These are phyloP conservation scores for Ciconia maguari DNA, from an alignment of 2,113 vertebrate species.

Conservation along the genomic window DNA sequence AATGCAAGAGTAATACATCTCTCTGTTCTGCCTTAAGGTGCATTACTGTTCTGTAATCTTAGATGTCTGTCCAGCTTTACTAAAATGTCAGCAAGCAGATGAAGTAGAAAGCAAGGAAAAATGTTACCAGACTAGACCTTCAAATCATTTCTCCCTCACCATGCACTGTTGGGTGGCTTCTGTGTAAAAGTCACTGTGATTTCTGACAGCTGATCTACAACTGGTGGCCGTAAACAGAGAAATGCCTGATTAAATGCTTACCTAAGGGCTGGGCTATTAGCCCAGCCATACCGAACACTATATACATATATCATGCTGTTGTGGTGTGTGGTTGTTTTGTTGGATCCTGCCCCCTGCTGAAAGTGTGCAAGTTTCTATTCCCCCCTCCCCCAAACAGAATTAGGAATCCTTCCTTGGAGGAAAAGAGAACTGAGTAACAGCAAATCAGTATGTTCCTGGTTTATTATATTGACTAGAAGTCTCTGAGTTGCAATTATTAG, in stretches of 20 bases:
- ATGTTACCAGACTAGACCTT: not conserved
- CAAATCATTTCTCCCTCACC: not conserved
- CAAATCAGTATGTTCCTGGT: not conserved
- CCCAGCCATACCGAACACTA: not conserved
- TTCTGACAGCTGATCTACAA: not conserved
- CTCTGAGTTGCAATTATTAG: not conserved
- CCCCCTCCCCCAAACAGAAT: not conserved
- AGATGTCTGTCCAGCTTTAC: not conserved
- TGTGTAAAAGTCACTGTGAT: not conserved
- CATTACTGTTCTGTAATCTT: not conserved
- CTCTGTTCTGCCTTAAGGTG: not conserved
- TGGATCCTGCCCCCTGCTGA: accelerated
- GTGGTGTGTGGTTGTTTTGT: not conserved
- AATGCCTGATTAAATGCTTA: not conserved
- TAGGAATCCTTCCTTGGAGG: not conserved
- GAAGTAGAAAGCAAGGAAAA: not conserved
- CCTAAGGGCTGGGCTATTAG: not conserved
- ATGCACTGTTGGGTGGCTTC: not conserved
- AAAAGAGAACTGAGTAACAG: not conserved
- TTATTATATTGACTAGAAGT: not conserved
- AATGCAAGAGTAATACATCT: not conserved
- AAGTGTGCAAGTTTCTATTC: not conserved
- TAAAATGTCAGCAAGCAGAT: not conserved
- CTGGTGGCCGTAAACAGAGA: not conserved
- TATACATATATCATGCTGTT: not conserved